Evolutionary conservation across 2,888 invertebrate genomes (phyloP), one percentile per base, ranked within the genome.

Genomic region (Drosophila longiperda): DNA sequence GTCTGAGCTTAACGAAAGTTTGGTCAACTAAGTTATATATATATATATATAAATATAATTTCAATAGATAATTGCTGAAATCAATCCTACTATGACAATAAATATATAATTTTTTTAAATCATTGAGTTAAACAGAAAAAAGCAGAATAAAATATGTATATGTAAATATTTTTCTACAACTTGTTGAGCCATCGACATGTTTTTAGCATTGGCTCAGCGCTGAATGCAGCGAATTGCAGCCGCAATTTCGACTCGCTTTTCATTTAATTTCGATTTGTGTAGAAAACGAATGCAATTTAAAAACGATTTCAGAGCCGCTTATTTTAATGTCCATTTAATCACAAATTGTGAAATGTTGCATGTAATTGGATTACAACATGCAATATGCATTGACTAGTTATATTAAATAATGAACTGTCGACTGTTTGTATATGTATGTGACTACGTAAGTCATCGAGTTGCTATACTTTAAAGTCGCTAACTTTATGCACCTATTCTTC

Each of bases 281-380:
- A 53, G 68, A 66, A 79, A 82, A 70, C 38, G 54, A 76, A 64
- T 57, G 66, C 73, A 80, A 76, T 75, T 80, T 34, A 32, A 78
- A 82, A 75, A 48, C 66, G 66, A 70, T 78, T 74, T 63, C 48
- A 65, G 40, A 45, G 66, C 58, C 48, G 53, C 58, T 77, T 74
- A 53, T 32, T 54, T 53, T 64, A 67, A 79, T 82, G 63, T 64
- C 50, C 65, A 64, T 70, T 79, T 83, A 68, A 80, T 32, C 26
- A 38, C 50, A 50, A 67, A 68, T 79, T 73, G 83, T 68, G 63
- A 73, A 82, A 76, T 73, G 61, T 45, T 42, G 59, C 49, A 50
- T 61, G 58, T 82, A 79, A 82, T 82, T 66, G 49, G 80, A 72
- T 82, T 80, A 70, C 80, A 69, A 60, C 75, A 80, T 55, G 38